A percentile compares a stretch with the other conserved stretches of the same genome.
Conservation (phyloP, 2,888 invertebrate genomes). For the Camponotus fellah region DNA sequence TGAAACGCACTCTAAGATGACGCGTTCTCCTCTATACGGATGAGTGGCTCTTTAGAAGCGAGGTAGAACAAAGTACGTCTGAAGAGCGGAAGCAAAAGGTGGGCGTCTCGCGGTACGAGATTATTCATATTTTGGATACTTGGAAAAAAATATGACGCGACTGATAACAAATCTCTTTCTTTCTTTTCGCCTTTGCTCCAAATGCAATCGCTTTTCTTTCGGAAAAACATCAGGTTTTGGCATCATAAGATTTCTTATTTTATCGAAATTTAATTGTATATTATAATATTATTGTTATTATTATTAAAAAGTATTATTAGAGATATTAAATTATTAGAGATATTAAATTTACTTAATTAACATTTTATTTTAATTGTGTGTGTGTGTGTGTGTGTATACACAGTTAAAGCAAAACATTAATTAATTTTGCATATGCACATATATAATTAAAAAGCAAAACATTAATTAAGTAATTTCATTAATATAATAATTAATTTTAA, state of each 20-base stretch:
- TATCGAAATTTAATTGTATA: background rate
- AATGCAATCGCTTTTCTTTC: background rate
- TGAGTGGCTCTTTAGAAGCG: conserved; percentile 41
- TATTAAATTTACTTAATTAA: too few relatives aligned
- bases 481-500: too few relatives aligned
- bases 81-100: conserved; percentile 20
- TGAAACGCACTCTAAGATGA: conserved; percentile 45
- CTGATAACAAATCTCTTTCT: background rate
- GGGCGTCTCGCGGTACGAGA: conserved; percentile 16
- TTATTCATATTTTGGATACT: conserved; percentile 27
- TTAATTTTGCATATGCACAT: too few relatives aligned
- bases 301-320: too few relatives aligned
- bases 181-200: background rate
- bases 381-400: too few relatives aligned
- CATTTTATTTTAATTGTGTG: too few relatives aligned
- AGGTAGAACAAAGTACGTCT: conserved; percentile 62
- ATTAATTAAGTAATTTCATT: too few relatives aligned
- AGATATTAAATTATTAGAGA: too few relatives aligned
- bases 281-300: too few relatives aligned
- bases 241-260: background rate
- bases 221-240: background rate
- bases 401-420: too few relatives aligned
- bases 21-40: conserved; percentile 31
- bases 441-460: too few relatives aligned
- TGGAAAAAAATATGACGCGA: background rate